These are phyloP conservation scores for Anomalospiza imberbis DNA, from an alignment of 2,797 vertebrate species.

Conservation along the genomic window DNA sequence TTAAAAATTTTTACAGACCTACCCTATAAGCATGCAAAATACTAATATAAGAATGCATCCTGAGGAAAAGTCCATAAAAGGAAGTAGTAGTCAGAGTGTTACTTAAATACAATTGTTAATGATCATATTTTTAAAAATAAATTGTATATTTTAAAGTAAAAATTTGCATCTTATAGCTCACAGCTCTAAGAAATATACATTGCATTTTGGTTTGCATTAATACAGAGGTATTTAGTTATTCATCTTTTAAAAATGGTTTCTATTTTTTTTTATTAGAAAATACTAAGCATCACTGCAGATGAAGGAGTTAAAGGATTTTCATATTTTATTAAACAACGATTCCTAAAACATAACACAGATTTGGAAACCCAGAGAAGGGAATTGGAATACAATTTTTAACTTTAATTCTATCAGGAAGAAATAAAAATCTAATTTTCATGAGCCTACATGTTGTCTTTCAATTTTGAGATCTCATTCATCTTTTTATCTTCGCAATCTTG, in stretches of 20 bases:
- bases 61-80: neutral
- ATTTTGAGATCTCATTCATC: neutral
- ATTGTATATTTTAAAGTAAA: neutral
- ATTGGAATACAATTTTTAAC: neutral
- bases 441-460: neutral
- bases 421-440: conserved; percentile 10
- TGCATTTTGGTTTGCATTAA: neutral
- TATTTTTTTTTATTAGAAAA: neutral
- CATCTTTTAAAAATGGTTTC: neutral
- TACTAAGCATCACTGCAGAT: neutral
- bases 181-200: neutral
- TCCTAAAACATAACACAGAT: neutral
- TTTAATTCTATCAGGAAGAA: neutral
- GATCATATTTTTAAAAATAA: neutral
- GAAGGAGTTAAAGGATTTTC: neutral
- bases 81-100: neutral
- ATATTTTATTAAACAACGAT: neutral
- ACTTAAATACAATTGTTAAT: neutral
- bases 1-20: neutral
- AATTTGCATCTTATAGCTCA: neutral
- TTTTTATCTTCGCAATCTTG: neutral
- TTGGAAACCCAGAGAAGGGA: neutral
- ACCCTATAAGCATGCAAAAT: neutral
- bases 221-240: neutral
- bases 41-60: neutral